A percentile compares a stretch with the other conserved stretches of the same genome.
phyloP scores from a whole-genome alignment of 92 coral and sea anemone genomes.

The Umimayanthus chanpuru region DNA sequence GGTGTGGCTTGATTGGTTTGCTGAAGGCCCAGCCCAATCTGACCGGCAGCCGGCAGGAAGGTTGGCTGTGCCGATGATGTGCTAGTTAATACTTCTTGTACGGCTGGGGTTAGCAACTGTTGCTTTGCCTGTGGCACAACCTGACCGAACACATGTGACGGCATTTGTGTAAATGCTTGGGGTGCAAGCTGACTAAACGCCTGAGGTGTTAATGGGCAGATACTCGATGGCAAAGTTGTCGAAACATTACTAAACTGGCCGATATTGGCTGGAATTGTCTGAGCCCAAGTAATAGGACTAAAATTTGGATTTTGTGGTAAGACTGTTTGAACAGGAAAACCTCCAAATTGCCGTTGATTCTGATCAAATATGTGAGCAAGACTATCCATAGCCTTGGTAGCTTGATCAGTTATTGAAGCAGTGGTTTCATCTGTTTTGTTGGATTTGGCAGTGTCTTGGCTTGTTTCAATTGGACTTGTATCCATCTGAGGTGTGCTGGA shows the following conservation, averaged over 20 bases:
- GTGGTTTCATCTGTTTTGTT: constrained; percentile 5
- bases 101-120: background rate
- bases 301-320: constrained; percentile 29
- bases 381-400: constrained; percentile 27
- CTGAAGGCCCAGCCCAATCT: constrained; percentile 12
- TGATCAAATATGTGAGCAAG: constrained; percentile 42
- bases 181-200: constrained; percentile 1
- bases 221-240: constrained; percentile 16
- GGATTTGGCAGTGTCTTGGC: background rate
- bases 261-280: constrained; percentile 24
- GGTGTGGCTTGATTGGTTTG: constrained; percentile 27
- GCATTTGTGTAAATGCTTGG: constrained; percentile 29
- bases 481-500: background rate
- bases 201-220: constrained; percentile 21
- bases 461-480: background rate
- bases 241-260: constrained; percentile 39
- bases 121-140: constrained; percentile 41
- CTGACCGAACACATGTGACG: constrained; percentile 39
- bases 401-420: constrained; percentile 26
- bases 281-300: constrained; percentile 38
- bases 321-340: constrained; percentile 33
- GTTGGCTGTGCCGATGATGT: background rate
- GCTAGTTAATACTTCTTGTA: background rate
- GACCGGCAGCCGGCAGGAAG: constrained; percentile 14
- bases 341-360: constrained; percentile 33